Conservation (phyloP, 2,113 vertebrate species). For the Cochlearius cochlearius region DNA sequence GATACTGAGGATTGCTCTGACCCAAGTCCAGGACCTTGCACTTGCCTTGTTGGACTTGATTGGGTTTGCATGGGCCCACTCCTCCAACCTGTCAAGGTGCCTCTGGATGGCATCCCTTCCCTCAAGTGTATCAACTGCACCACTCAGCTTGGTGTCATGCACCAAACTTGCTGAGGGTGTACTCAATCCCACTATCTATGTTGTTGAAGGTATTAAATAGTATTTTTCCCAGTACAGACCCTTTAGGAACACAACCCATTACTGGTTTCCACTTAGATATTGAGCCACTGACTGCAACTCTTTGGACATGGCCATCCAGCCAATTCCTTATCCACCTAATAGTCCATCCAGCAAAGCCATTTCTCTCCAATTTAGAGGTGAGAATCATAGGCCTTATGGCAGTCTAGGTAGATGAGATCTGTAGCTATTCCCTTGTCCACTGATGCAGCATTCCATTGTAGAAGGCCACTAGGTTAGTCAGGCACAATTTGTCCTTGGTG, state of each 20-base stretch:
- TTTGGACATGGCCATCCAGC: background rate
- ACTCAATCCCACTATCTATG: background rate
- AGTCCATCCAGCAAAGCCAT: too few species aligned
- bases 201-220: background rate
- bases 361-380: too few species aligned
- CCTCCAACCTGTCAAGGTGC: background rate
- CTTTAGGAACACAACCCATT: background rate
- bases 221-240: background rate
- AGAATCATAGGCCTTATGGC: too few species aligned
- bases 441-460: too few species aligned
- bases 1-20: fast-evolving
- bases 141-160: background rate
- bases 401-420: too few species aligned
- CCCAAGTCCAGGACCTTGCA: background rate
- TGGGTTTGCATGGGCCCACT: fast-evolving
- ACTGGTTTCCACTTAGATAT: background rate
- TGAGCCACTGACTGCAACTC: background rate
- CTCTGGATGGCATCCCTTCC: background rate
- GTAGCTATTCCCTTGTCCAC: too few species aligned
- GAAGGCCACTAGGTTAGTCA: too few species aligned
- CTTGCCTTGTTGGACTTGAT: background rate
- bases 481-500: background rate
- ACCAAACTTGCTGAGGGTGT: background rate
- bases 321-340: background rate
- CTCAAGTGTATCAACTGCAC: too few species aligned